Evolutionary conservation across 2,797 vertebrate species (phyloP).

Genomic region (Gymnoscopelus braueri): DNA sequence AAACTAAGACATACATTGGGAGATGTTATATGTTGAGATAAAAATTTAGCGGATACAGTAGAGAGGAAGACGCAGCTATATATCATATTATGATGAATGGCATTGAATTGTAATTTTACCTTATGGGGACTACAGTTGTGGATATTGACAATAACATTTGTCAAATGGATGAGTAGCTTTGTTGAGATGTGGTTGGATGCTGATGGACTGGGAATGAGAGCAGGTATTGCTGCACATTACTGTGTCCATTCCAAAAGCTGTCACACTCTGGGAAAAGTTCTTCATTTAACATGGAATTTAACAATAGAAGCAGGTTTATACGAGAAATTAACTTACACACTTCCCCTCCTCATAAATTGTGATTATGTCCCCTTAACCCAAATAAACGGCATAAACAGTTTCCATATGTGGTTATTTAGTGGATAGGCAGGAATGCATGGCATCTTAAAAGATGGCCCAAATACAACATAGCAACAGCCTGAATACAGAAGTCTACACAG

Average conservation of each 20-base stretch:
- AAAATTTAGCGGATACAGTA: too few relatives aligned
- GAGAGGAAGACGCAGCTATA: too few relatives aligned
- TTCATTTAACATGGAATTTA: constrained; percentile 47
- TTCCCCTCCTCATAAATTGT: constrained; percentile 13
- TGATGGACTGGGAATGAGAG: constrained; percentile 31
- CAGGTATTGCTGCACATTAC: background rate
- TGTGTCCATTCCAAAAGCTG: constrained; percentile 28
- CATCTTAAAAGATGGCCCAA: too few relatives aligned
- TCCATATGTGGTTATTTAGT: constrained; percentile 38
- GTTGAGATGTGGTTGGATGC: too few relatives aligned
- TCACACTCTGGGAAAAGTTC: constrained; percentile 23
- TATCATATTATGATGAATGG: too few relatives aligned
- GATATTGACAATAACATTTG: background rate
- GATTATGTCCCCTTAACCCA: constrained; percentile 29
- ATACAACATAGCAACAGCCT: too few relatives aligned
- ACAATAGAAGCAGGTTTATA: constrained; percentile 38
- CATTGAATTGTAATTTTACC: too few relatives aligned
- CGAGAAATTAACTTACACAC: constrained; percentile 45
- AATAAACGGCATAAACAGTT: constrained; percentile 30
- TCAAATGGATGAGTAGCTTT: background rate
- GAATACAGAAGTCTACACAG: too few relatives aligned
- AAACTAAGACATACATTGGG: too few relatives aligned
- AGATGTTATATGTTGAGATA: too few relatives aligned
- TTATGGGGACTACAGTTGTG: constrained; percentile 2
- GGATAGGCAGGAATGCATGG: background rate